Evolutionary conservation across 2,113 vertebrate species (phyloP).

Genomic region (Nycticorax nycticorax): DNA sequence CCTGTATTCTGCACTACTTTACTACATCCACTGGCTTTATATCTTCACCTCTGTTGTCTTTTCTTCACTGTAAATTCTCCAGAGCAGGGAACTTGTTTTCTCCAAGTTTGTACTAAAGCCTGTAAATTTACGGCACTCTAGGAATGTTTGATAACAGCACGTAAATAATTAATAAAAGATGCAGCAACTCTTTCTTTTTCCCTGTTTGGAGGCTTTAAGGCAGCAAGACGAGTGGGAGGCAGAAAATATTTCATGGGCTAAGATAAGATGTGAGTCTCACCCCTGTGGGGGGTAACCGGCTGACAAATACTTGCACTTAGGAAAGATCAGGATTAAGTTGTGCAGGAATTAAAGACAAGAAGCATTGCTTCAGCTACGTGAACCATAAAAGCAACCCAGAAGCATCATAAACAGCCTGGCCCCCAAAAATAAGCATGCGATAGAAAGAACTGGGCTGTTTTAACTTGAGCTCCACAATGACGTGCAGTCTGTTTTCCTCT

Average conservation of each 20-base stretch:
- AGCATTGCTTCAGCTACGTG: not conserved
- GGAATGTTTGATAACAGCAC: constrained; percentile 57
- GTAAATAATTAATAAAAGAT: constrained; percentile 68
- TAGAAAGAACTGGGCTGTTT: not conserved
- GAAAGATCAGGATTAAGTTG: not conserved
- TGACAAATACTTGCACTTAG: constrained; percentile 31
- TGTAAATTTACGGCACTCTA: constrained; percentile 44
- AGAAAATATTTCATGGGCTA: constrained; percentile 30
- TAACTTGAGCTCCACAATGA: not conserved
- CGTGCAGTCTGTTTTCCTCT: not conserved
- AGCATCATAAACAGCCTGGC: not conserved
- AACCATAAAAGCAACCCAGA: constrained; percentile 1
- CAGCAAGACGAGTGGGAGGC: constrained; percentile 7
- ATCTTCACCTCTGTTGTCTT: constrained; percentile 26
- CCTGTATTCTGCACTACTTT: not conserved
- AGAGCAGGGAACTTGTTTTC: constrained; percentile 17
- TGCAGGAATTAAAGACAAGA: constrained; percentile 29
- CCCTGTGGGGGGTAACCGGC: constrained; percentile 13
- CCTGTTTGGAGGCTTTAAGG: constrained; percentile 18
- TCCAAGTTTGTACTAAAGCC: constrained; percentile 44
- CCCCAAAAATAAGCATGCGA: not conserved
- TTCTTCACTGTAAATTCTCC: not conserved
- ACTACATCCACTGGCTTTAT: not conserved
- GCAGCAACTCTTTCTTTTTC: constrained; percentile 24
- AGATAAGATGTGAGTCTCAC: not conserved